phyloP scores from a whole-genome alignment of 2,888 invertebrate species.

The Imbricaverruca yamaguchii region DNA sequence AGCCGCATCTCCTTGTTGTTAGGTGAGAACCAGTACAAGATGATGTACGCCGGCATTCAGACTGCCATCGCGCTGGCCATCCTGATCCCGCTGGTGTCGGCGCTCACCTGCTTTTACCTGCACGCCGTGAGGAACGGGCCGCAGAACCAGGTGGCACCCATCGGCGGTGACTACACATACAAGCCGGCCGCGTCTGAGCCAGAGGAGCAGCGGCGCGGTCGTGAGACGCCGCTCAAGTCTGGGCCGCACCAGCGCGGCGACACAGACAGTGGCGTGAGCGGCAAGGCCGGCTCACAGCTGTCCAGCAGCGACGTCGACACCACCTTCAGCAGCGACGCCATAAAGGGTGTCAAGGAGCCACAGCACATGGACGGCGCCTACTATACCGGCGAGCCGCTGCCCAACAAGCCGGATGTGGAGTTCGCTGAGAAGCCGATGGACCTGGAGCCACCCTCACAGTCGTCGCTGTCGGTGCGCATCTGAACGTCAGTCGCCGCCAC shows the following conservation, averaged over 20 bases:
- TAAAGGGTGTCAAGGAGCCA: conserved; percentile 24
- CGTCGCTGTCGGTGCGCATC: conserved; percentile 9
- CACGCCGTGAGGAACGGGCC: conserved; percentile 3
- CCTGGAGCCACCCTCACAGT: neutral
- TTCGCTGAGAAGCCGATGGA: conserved; percentile 28
- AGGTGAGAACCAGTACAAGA: conserved; percentile 63
- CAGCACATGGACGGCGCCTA: conserved; percentile 30
- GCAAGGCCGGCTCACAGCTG: conserved; percentile 10
- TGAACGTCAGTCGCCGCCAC: neutral
- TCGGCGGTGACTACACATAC: neutral
- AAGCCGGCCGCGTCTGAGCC: neutral
- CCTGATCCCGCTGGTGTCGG: conserved; percentile 56
- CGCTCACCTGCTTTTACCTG: conserved; percentile 32
- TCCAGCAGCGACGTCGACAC: conserved; percentile 19
- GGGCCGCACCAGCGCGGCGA: conserved; percentile 13
- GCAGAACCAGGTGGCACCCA: neutral
- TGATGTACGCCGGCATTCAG: conserved; percentile 65
- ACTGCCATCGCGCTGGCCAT: conserved; percentile 68
- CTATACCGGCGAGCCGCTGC: conserved; percentile 31
- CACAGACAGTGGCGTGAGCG: conserved; percentile 18
- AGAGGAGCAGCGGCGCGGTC: neutral
- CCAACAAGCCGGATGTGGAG: conserved; percentile 30
- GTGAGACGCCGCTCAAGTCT: neutral
- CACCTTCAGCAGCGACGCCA: conserved; percentile 15
- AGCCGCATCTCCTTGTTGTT: conserved; percentile 2